These are phyloP conservation scores for Lophotis ruficrista DNA, from an alignment of 2,113 vertebrate genomes.

Conservation along the genomic window DNA sequence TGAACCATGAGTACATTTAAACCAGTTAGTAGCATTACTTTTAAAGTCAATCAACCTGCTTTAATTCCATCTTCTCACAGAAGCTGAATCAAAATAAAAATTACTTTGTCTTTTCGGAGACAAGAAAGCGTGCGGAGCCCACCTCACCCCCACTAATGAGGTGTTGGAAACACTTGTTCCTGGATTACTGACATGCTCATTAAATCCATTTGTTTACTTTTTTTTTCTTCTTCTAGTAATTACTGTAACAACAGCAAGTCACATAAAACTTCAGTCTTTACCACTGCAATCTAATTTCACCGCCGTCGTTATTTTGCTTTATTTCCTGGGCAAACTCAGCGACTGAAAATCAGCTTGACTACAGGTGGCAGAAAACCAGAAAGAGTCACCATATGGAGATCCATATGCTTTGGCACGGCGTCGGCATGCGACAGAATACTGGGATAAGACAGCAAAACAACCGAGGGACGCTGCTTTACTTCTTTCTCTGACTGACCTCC, in stretches of 20 bases:
- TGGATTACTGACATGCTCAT: neutral
- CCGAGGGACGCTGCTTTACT: neutral
- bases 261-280: constrained; percentile 15
- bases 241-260: constrained; percentile 50
- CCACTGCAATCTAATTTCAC: neutral
- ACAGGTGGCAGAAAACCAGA: constrained; percentile 64
- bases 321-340: constrained; percentile 45
- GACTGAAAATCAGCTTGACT: constrained; percentile 52
- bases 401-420: constrained; percentile 65
- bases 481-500: neutral
- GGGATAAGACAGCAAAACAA: neutral
- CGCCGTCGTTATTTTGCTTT: constrained; percentile 36
- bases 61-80: constrained; percentile 16
- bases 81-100: constrained; percentile 39
- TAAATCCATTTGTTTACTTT: constrained; percentile 47
- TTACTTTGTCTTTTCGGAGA: constrained; percentile 4
- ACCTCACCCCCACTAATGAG: constrained; percentile 26
- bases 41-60: constrained; percentile 25
- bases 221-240: constrained; percentile 25
- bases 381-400: constrained; percentile 57
- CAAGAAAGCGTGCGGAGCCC: neutral
- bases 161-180: neutral
- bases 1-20: constrained; percentile 39
- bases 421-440: constrained; percentile 1
- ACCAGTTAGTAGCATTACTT: neutral